These are phyloP conservation scores for Manis crassicaudata DNA, from an alignment of 2,797 vertebrate genomes.

Conservation along the genomic window DNA sequence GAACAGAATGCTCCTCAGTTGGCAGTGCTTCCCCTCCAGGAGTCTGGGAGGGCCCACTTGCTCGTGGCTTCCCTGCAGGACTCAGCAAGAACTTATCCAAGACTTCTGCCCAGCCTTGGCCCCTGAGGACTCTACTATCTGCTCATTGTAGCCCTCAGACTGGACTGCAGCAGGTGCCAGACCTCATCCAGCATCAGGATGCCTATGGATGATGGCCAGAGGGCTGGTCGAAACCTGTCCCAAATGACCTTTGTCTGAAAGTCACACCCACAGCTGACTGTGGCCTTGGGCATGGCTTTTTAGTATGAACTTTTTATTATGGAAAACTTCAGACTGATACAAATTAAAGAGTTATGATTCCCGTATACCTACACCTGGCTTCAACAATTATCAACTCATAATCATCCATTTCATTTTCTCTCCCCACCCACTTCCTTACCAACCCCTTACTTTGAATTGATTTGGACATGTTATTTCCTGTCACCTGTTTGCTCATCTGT, in stretches of 20 bases:
- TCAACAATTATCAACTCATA: background rate
- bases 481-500: background rate
- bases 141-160: background rate
- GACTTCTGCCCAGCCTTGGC: background rate
- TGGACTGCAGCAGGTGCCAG: background rate
- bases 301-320: background rate
- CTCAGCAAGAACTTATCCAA: background rate
- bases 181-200: background rate
- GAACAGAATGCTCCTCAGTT: background rate
- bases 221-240: background rate
- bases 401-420: background rate
- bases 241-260: background rate
- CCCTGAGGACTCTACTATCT: background rate
- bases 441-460: background rate
- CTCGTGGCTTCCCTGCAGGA: background rate
- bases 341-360: background rate
- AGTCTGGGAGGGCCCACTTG: background rate
- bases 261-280: background rate
- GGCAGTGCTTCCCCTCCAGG: background rate
- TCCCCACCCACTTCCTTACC: background rate
- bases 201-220: background rate
- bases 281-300: background rate
- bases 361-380: background rate
- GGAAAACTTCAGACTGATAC: background rate
- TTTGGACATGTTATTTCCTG: background rate